These are phyloP conservation scores for Heteromormyrus szaboi DNA, from an alignment of 2,797 vertebrate genomes.

Conservation along the genomic window DNA sequence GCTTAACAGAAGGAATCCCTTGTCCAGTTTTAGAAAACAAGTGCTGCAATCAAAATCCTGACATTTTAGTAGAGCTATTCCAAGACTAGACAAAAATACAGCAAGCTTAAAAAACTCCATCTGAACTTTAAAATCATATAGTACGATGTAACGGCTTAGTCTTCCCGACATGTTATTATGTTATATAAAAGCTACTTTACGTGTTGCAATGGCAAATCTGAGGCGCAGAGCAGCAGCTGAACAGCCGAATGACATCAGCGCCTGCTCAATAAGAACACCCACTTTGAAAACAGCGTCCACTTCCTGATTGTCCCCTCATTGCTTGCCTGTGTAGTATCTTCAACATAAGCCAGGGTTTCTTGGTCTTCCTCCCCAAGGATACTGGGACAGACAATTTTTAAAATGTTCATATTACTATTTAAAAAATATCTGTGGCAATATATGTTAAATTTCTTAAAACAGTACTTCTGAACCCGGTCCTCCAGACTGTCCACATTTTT, in stretches of 20 bases:
- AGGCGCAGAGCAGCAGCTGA: not conserved
- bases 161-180: not conserved
- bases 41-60: not conserved
- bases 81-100: not conserved
- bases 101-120: not conserved
- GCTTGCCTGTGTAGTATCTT: not conserved
- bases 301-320: not conserved
- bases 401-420: not conserved
- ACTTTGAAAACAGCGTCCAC: not conserved
- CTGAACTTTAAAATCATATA: conserved; percentile 7
- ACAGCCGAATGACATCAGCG: not conserved
- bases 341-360: not conserved
- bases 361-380: not conserved
- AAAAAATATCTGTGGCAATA: not conserved
- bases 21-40: not conserved
- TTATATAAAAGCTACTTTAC: not conserved
- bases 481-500: not conserved
- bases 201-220: not conserved
- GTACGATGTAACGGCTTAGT: not conserved
- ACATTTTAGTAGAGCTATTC: not conserved
- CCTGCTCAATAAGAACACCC: not conserved
- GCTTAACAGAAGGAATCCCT: not conserved
- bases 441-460: not conserved
- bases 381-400: not conserved
- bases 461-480: not conserved